phyloP scores from a whole-genome alignment of 2,797 vertebrate genomes.

The Pitangus sulphuratus region DNA sequence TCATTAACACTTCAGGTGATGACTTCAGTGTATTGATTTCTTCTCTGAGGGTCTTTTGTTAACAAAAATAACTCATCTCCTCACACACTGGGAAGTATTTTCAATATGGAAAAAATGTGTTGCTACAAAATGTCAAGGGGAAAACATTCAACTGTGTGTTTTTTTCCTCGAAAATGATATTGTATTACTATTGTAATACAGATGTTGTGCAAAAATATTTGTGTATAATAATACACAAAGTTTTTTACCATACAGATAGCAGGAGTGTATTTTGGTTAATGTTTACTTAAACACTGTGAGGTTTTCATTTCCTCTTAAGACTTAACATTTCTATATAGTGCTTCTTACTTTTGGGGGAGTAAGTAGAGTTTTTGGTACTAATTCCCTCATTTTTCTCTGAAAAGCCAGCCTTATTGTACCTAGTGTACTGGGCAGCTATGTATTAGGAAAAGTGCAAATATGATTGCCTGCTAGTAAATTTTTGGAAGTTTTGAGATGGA shows the following conservation, averaged over 20 bases:
- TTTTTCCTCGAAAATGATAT: background rate
- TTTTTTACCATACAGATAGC: background rate
- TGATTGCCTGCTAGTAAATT: background rate
- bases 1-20: background rate
- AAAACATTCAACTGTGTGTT: rapidly evolving
- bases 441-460: background rate
- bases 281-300: background rate
- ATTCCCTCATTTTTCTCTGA: background rate
- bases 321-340: background rate
- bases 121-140: background rate
- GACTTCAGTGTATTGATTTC: background rate
- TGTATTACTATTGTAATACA: background rate
- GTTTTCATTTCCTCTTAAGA: background rate
- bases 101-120: background rate
- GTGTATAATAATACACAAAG: background rate
- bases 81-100: background rate
- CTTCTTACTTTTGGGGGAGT: background rate
- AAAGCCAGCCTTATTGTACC: background rate
- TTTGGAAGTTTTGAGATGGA: background rate
- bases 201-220: background rate
- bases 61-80: background rate
- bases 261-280: background rate
- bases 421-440: background rate
- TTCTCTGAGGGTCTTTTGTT: background rate
- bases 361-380: background rate